These are phyloP conservation scores for Cerastis rubricosa DNA, from an alignment of 2,888 invertebrate genomes.

Conservation along the genomic window DNA sequence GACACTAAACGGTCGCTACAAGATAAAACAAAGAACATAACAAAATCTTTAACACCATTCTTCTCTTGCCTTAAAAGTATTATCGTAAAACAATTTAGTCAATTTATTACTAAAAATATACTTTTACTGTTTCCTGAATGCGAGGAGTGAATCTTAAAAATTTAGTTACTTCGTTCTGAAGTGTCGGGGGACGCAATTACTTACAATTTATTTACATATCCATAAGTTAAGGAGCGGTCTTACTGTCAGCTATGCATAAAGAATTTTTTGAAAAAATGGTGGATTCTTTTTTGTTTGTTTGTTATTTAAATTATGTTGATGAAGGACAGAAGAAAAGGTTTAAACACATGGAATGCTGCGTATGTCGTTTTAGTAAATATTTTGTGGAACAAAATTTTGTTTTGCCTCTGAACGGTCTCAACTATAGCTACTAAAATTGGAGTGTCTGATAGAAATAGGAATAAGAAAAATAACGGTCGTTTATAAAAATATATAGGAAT, in stretches of 20 bases:
- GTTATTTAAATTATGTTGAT: background rate
- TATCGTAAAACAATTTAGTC: constrained; percentile 72
- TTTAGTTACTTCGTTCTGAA: constrained; percentile 62
- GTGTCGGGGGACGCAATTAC: constrained; percentile 80
- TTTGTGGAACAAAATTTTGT: background rate
- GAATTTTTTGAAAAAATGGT: background rate
- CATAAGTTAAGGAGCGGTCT: constrained; percentile 64
- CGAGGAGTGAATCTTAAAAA: constrained; percentile 57
- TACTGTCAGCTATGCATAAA: constrained; percentile 56
- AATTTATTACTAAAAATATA: constrained; percentile 66
- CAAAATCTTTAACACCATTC: constrained; percentile 27
- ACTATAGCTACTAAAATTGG: background rate
- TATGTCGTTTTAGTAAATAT: background rate
- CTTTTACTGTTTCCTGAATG: constrained; percentile 14
- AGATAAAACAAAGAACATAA: constrained; percentile 27
- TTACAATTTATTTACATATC: constrained; percentile 84
- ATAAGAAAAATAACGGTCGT: background rate
- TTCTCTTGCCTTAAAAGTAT: constrained; percentile 36
- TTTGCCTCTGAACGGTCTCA: background rate
- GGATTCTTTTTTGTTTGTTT: background rate
- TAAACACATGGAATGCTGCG: background rate
- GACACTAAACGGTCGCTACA: constrained; percentile 16
- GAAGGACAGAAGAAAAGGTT: background rate
- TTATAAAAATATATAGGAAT: background rate
- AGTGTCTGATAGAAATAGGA: background rate